A percentile compares a stretch with the other conserved stretches of the same genome.
Conservation (phyloP, 2,797 vertebrate species). For the Lophius americanus region DNA sequence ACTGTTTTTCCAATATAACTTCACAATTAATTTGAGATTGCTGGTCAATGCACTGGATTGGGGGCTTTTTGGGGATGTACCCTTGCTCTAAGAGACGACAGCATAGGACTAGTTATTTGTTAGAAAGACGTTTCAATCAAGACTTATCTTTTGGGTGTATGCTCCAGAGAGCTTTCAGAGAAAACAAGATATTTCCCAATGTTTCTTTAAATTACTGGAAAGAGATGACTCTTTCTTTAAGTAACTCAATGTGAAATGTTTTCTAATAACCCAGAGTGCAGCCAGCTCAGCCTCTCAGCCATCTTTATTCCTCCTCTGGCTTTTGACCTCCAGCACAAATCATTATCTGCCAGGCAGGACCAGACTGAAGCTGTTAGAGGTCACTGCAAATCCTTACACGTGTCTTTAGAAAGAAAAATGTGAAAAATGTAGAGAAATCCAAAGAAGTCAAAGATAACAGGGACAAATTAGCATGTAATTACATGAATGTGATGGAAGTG, state of each 20-base stretch:
- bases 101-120: too few relatives aligned
- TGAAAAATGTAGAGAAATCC: background rate
- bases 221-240: background rate
- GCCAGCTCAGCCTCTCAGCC: background rate
- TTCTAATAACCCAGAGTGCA: background rate
- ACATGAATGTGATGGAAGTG: slow-evolving; percentile 13
- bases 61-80: too few relatives aligned
- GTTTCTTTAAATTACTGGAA: background rate
- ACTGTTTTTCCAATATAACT: too few relatives aligned
- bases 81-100: too few relatives aligned
- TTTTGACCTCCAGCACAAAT: slow-evolving; percentile 23
- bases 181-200: background rate
- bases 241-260: background rate
- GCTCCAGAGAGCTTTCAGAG: too few relatives aligned
- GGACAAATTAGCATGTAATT: slow-evolving; percentile 15
- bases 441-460: background rate
- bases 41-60: too few relatives aligned
- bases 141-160: too few relatives aligned
- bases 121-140: too few relatives aligned
- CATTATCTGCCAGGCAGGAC: slow-evolving; percentile 15
- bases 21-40: too few relatives aligned
- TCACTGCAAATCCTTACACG: background rate
- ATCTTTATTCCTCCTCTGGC: slow-evolving; percentile 2
- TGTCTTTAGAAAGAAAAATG: background rate
- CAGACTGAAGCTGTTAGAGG: slow-evolving; percentile 2